A percentile compares a stretch with the other conserved stretches of the same genome.
These are phyloP conservation scores for Erpetoichthys calabaricus DNA, from an alignment of 2,797 vertebrate species.

Conservation along the genomic window DNA sequence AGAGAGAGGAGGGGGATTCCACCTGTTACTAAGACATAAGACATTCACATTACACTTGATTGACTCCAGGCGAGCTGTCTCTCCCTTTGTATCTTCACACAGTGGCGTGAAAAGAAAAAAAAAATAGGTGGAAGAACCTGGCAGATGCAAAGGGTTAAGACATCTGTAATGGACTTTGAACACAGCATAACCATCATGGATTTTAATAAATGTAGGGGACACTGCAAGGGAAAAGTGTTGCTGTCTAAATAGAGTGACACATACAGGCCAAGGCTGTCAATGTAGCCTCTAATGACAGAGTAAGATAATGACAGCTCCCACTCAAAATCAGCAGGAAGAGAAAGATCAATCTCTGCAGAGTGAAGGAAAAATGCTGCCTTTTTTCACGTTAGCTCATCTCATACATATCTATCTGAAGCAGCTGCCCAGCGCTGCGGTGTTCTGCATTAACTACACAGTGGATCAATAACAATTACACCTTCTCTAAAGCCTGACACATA, in stretches of 20 bases:
- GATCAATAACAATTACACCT: slow-evolving; percentile 99
- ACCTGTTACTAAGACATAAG: slow-evolving; percentile 27
- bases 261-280: slow-evolving; percentile 80
- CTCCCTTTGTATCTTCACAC: not conserved
- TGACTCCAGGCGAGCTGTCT: slow-evolving; percentile 28
- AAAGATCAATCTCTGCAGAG: slow-evolving; percentile 99
- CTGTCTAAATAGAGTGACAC: slow-evolving; percentile 99
- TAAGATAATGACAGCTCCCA: slow-evolving; percentile 99
- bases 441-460: slow-evolving; percentile 94
- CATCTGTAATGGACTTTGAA: slow-evolving; percentile 54
- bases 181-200: slow-evolving; percentile 69
- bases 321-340: slow-evolving; percentile 98
- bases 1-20: not conserved
- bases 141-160: slow-evolving; percentile 39
- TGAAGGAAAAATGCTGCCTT: slow-evolving; percentile 87
- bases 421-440: slow-evolving; percentile 70
- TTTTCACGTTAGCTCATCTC: slow-evolving; percentile 92
- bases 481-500: slow-evolving; percentile 92
- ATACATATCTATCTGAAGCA: slow-evolving; percentile 74
- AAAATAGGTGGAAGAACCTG: slow-evolving; percentile 8
- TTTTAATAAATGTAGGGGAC: slow-evolving; percentile 97
- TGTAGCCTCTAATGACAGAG: slow-evolving; percentile 99
- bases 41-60: slow-evolving; percentile 15
- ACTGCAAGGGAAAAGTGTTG: slow-evolving; percentile 92
- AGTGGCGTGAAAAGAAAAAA: too few relatives aligned